Percentiles rank a stretch among this genome's conserved stretches.
Evolutionary conservation across 1,140 invertebrate species (phyloP).

Genomic region (Drosophila elegans): DNA sequence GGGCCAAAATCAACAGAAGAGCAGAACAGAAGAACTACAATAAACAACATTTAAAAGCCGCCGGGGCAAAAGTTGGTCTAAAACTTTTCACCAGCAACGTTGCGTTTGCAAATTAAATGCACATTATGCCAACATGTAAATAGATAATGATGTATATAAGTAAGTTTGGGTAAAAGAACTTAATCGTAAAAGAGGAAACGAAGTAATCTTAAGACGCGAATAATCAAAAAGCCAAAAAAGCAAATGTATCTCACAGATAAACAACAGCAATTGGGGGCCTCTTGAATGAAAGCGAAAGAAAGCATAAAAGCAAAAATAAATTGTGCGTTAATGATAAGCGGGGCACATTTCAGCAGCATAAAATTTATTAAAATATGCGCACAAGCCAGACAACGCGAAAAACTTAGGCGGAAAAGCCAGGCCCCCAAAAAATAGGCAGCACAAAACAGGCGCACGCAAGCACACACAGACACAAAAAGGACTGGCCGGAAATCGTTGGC

Average conservation of each 20-base stretch:
- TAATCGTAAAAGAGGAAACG: slow-evolving; percentile 56
- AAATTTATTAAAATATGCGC: slow-evolving; percentile 83
- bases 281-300: background rate
- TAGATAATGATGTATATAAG: slow-evolving; percentile 63
- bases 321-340: slow-evolving; percentile 83
- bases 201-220: slow-evolving; percentile 69
- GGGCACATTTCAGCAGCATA: slow-evolving; percentile 78
- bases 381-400: slow-evolving; percentile 49
- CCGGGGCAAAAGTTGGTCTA: slow-evolving; percentile 62
- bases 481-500: slow-evolving; percentile 73
- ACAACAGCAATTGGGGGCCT: slow-evolving; percentile 42
- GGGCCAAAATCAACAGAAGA: slow-evolving; percentile 45
- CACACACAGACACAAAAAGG: slow-evolving; percentile 16
- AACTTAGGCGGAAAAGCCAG: slow-evolving; percentile 21
- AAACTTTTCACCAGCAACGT: slow-evolving; percentile 45
- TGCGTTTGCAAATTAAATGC: slow-evolving; percentile 78
- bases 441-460: slow-evolving; percentile 45
- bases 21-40: slow-evolving; percentile 50
- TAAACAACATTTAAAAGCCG: slow-evolving; percentile 81
- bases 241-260: slow-evolving; percentile 81
- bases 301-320: slow-evolving; percentile 82
- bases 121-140: slow-evolving; percentile 79
- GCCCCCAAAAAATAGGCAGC: slow-evolving; percentile 52
- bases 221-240: slow-evolving; percentile 83
- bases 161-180: slow-evolving; percentile 34